Conservation (phyloP, 2,888 invertebrate species). For the Brachynemurus nebulosus region DNA sequence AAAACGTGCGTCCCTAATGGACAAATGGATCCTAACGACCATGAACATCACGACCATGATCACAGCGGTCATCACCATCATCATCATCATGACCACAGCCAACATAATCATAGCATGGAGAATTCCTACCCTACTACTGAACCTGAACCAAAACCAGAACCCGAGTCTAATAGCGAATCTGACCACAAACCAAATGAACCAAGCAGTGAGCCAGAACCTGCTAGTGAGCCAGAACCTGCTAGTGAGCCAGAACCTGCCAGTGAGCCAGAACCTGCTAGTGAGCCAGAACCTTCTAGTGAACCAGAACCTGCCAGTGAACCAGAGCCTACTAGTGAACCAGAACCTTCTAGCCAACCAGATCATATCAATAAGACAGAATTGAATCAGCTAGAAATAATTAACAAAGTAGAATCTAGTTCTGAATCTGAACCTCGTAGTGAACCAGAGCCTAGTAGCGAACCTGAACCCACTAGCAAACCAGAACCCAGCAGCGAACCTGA, state of each 20-base stretch:
- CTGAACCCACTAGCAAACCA: conserved; percentile 22
- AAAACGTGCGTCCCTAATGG: conserved; percentile 30
- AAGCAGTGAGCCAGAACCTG: conserved; percentile 23
- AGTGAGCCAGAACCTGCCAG: conserved; percentile 17
- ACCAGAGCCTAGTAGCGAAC: conserved; percentile 19
- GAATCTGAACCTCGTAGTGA: conserved; percentile 20
- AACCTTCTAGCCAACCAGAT: conserved; percentile 25
- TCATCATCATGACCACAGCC: conserved; percentile 23
- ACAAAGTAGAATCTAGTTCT: conserved; percentile 22
- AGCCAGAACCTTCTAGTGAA: conserved; percentile 20
- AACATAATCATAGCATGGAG: conserved; percentile 17
- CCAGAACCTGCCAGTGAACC: conserved; percentile 20
- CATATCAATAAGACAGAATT: conserved; percentile 25
- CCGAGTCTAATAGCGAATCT: conserved; percentile 10
- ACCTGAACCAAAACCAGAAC: conserved; percentile 18
- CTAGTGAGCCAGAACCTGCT: conserved; percentile 22
- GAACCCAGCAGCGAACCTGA: conserved; percentile 25
- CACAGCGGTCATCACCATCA: conserved; percentile 23
- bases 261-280: conserved; percentile 24
- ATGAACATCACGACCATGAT: conserved; percentile 18
- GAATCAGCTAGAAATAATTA: conserved; percentile 22
- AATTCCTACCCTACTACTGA: conserved; percentile 16
- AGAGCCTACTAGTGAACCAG: conserved; percentile 12
- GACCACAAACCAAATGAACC: conserved; percentile 11
- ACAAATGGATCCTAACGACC: conserved; percentile 19